Evolutionary conservation across 2,113 vertebrate species (phyloP).

Genomic region (Cottus gobio): DNA sequence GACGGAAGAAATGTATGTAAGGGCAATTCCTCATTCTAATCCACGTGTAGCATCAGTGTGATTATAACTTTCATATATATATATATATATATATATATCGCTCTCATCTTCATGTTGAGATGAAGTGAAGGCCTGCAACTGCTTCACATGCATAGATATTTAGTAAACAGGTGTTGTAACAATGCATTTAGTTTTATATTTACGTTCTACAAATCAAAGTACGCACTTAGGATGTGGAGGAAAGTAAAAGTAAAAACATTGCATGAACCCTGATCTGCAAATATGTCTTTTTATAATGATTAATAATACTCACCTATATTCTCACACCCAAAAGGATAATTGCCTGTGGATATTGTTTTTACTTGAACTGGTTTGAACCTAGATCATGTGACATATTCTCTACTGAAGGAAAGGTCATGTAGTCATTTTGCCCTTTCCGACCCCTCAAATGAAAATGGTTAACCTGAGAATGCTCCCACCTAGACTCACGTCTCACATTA

Average conservation of each 20-base stretch:
- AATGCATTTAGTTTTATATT: not conserved
- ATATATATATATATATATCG: too few relatives aligned
- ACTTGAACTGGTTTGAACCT: slow-evolving; percentile 20
- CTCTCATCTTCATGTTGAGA: not conserved
- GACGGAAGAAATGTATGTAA: slow-evolving; percentile 96
- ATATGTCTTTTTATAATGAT: not conserved
- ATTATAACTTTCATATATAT: not conserved
- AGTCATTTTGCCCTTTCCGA: slow-evolving; percentile 21
- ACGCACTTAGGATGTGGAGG: not conserved
- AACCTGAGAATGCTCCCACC: slow-evolving; percentile 23
- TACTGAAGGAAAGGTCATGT: slow-evolving; percentile 5
- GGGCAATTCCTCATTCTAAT: slow-evolving; percentile 69
- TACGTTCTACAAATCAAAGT: not conserved
- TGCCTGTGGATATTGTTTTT: slow-evolving; percentile 20
- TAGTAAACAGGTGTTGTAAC: not conserved
- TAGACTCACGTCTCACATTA: not conserved
- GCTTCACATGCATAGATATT: not conserved
- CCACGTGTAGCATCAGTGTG: not conserved
- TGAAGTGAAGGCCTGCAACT: not conserved
- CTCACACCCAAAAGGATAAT: not conserved
- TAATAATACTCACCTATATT: not conserved
- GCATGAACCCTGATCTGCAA: not conserved
- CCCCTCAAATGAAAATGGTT: slow-evolving; percentile 15
- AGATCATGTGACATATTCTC: slow-evolving; percentile 2
- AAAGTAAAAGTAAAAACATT: not conserved